Conservation (phyloP, 2,888 invertebrate species). For the Meteorus colon region DNA sequence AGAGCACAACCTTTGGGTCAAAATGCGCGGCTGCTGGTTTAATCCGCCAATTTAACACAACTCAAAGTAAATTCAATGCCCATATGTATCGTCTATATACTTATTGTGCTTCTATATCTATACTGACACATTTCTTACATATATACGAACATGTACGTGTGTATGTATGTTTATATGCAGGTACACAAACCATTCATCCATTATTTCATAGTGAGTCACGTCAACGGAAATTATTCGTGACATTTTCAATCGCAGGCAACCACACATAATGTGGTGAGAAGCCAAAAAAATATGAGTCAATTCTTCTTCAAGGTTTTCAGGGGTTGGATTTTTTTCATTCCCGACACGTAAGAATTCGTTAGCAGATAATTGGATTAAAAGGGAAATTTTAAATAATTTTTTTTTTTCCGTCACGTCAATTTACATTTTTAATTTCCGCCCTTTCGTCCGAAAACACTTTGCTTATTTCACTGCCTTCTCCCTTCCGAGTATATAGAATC, state of each 20-base stretch:
- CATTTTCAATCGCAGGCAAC: not conserved
- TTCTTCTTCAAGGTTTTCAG: not conserved
- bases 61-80: constrained; percentile 33
- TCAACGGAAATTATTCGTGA: constrained; percentile 13
- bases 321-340: not conserved
- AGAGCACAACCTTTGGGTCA: constrained; percentile 36
- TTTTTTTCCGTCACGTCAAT: constrained; percentile 63
- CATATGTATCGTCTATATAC: not conserved
- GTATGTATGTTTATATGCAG: not conserved
- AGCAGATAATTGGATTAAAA: not conserved
- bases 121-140: not conserved
- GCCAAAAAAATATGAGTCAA: not conserved
- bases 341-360: not conserved
- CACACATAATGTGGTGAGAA: not conserved
- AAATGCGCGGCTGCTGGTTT: constrained; percentile 43
- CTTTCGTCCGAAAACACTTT: constrained; percentile 26
- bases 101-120: not conserved
- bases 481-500: not conserved
- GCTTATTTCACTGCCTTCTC: constrained; percentile 17
- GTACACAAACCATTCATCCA: not conserved
- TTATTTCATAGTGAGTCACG: not conserved
- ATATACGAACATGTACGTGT: not conserved
- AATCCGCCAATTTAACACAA: constrained; percentile 54
- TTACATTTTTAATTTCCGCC: constrained; percentile 69
- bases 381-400: not conserved